Conservation (phyloP, 2,113 vertebrate genomes). For the Daubentonia madagascariensis region DNA sequence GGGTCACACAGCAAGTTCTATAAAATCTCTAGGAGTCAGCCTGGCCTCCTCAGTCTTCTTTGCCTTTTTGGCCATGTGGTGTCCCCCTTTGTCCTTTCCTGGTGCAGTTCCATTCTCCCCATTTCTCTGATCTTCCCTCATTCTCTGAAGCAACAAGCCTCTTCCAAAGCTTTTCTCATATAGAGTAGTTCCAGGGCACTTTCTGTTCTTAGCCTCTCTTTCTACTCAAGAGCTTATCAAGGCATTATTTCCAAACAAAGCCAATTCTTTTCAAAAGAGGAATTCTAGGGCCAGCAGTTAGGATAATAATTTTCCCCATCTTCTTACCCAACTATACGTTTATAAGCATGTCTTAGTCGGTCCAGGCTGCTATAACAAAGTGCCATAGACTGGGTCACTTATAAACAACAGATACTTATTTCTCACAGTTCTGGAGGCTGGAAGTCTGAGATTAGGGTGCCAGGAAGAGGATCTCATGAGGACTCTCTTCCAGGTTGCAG, state of each 20-base stretch:
- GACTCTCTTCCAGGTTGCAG: not conserved
- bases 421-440: not conserved
- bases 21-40: not conserved
- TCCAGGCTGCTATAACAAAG: not conserved
- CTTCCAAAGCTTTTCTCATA: not conserved
- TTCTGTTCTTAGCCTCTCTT: not conserved
- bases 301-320: not conserved
- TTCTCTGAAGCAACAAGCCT: not conserved
- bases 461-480: not conserved
- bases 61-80: not conserved
- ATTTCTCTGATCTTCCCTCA: not conserved
- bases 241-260: not conserved
- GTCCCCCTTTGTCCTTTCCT: not conserved
- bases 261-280: not conserved
- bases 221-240: not conserved
- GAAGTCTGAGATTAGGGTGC: not conserved
- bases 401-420: not conserved
- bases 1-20: not conserved
- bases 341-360: not conserved
- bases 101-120: not conserved
- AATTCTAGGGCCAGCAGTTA: not conserved
- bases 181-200: not conserved
- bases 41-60: not conserved
- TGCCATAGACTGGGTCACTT: not conserved
- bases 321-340: not conserved